Percentiles rank a stretch among this genome's conserved stretches.
phyloP scores from a whole-genome alignment of 2,797 vertebrate genomes.

The Natrix natrix region DNA sequence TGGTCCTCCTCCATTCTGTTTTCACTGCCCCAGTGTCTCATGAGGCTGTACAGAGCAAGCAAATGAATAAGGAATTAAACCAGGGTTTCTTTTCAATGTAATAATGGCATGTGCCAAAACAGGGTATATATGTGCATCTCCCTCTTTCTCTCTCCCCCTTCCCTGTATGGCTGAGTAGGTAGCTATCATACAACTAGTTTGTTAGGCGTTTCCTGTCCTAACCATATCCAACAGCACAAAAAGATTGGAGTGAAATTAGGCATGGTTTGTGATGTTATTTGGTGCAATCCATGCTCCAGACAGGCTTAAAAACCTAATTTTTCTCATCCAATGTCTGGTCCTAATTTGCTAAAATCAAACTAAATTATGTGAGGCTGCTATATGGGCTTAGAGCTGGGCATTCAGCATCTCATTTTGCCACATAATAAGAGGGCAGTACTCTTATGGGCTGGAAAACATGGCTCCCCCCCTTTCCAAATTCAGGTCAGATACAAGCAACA shows the following conservation, averaged over 20 bases:
- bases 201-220: background rate
- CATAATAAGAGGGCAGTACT: background rate
- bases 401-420: background rate
- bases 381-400: background rate
- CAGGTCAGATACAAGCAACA: background rate
- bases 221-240: background rate
- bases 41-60: slow-evolving; percentile 18
- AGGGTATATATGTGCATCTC: background rate
- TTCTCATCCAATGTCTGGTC: background rate
- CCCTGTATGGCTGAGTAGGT: background rate
- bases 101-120: slow-evolving; percentile 13
- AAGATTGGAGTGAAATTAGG: background rate
- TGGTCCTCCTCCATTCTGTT: slow-evolving; percentile 25
- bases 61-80: slow-evolving; percentile 52
- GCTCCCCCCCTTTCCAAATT: background rate
- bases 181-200: background rate
- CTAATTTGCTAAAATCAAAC: background rate
- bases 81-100: slow-evolving; percentile 21
- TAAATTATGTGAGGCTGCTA: background rate
- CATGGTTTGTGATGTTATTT: background rate
- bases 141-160: background rate
- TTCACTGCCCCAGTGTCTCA: slow-evolving; percentile 15
- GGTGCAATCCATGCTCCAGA: background rate
- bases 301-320: background rate
- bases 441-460: background rate